A percentile compares a stretch with the other conserved stretches of the same genome.
phyloP scores from a whole-genome alignment of 2,113 vertebrate genomes.

The Tamias sibiricus region DNA sequence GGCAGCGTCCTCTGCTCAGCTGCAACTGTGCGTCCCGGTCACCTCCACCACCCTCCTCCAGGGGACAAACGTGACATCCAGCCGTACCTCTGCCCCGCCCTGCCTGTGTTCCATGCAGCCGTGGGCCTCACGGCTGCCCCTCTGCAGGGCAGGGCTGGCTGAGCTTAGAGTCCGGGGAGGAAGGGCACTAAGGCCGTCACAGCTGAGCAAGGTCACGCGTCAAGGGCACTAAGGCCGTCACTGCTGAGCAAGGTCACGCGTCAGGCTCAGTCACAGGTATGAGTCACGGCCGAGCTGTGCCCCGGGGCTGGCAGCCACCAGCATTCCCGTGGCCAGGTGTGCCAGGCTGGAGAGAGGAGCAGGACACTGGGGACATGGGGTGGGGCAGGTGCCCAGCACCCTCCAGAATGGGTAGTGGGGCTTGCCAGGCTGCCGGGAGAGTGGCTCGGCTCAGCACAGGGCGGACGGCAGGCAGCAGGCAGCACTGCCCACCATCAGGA shows the following conservation, averaged over 20 bases:
- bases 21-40: not conserved
- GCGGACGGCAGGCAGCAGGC: not conserved
- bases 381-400: not conserved
- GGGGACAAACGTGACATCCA: too few relatives aligned
- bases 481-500: not conserved
- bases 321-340: not conserved
- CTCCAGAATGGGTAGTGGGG: not conserved
- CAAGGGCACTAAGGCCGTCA: rapidly evolving
- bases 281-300: not conserved
- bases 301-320: not conserved
- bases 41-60: not conserved
- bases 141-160: not conserved
- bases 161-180: not conserved
- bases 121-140: not conserved
- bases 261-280: too few relatives aligned
- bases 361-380: too few relatives aligned
- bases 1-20: too few relatives aligned
- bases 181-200: rapidly evolving
- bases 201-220: not conserved
- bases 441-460: not conserved
- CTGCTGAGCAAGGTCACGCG: not conserved
- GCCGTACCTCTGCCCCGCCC: not conserved
- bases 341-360: not conserved
- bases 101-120: not conserved
- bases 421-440: too few relatives aligned